Evolutionary conservation across 2,888 invertebrate species (phyloP).

Genomic region (Mylabris sibirica): DNA sequence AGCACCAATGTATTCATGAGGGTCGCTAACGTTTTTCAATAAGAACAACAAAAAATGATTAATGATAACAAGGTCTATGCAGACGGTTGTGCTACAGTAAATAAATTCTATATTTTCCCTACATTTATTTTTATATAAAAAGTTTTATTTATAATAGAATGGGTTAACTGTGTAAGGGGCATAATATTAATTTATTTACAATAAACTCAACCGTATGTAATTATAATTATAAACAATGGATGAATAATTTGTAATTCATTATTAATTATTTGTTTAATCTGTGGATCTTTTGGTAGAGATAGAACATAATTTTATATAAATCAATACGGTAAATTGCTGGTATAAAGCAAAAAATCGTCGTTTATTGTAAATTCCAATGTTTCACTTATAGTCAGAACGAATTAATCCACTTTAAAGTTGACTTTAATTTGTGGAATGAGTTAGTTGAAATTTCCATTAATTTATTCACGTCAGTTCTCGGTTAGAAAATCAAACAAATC

Average conservation of each 20-base stretch:
- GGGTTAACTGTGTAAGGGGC: not conserved
- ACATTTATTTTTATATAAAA: not conserved
- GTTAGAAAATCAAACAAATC: not conserved
- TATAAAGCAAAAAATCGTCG: too few relatives aligned
- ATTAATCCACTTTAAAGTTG: too few relatives aligned
- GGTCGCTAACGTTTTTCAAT: constrained; percentile 37
- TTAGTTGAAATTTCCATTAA: too few relatives aligned
- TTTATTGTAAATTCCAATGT: too few relatives aligned
- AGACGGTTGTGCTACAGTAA: constrained; percentile 38
- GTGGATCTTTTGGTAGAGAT: too few relatives aligned
- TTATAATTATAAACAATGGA: not conserved
- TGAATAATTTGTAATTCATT: not conserved
- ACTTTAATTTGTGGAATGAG: too few relatives aligned
- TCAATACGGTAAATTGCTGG: too few relatives aligned
- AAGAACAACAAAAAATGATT: constrained; percentile 41
- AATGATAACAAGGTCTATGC: constrained; percentile 37
- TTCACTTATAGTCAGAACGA: too few relatives aligned
- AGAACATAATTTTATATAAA: too few relatives aligned
- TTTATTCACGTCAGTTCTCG: too few relatives aligned
- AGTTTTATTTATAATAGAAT: not conserved
- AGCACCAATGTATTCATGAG: constrained; percentile 34
- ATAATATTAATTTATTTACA: not conserved
- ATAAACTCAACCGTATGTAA: not conserved
- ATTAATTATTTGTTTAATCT: too few relatives aligned
- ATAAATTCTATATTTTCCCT: constrained; percentile 41